Conservation (phyloP, 2,113 vertebrate species). For the Vulpes vulpes region DNA sequence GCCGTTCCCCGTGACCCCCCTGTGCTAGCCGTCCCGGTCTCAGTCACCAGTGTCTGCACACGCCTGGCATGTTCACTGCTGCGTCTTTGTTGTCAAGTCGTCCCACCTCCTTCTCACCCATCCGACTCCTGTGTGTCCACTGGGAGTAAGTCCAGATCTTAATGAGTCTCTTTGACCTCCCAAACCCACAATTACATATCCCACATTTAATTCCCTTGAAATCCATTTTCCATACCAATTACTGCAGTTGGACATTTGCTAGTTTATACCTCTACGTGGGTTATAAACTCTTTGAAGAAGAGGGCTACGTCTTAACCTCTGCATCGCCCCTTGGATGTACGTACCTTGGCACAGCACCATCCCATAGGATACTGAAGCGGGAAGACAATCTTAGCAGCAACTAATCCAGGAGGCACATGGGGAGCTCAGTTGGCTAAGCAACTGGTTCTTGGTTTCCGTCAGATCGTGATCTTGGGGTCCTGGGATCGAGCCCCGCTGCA, state of each 20-base stretch:
- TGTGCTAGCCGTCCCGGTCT: not conserved
- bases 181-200: not conserved
- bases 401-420: not conserved
- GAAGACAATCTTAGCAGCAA: not conserved
- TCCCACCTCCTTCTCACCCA: not conserved
- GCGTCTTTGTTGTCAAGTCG: not conserved
- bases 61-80: not conserved
- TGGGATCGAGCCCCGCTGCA: not conserved
- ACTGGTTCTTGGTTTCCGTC: not conserved
- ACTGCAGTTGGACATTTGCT: not conserved
- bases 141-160: not conserved
- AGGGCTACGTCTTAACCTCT: not conserved
- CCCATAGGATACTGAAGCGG: not conserved
- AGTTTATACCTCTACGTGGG: not conserved
- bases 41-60: not conserved
- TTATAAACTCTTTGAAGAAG: not conserved
- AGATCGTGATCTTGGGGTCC: not conserved
- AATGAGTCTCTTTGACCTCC: not conserved
- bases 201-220: constrained; percentile 42
- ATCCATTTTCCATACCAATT: not conserved
- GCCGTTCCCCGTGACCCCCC: not conserved
- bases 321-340: not conserved
- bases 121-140: not conserved
- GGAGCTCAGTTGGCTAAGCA: not conserved
- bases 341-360: not conserved